These are phyloP conservation scores for Mamestra configurata DNA, from an alignment of 1,140 invertebrate genomes.

Conservation along the genomic window DNA sequence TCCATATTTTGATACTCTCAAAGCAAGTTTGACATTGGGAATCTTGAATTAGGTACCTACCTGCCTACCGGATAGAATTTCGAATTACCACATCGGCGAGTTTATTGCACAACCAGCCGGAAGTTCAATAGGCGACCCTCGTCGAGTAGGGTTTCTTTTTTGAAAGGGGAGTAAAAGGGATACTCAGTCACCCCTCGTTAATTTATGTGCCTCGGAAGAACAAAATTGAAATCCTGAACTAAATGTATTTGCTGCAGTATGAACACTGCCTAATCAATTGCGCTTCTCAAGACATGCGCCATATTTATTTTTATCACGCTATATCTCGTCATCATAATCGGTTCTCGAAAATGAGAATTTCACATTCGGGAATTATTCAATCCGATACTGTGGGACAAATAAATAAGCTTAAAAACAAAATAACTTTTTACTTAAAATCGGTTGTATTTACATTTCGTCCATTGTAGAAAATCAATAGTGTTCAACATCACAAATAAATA, in stretches of 20 bases:
- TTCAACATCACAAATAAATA: constrained; percentile 88
- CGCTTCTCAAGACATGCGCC: constrained; percentile 60
- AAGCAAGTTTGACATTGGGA: not conserved
- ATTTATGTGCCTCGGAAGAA: constrained; percentile 20
- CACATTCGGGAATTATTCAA: constrained; percentile 18
- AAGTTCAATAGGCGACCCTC: not conserved
- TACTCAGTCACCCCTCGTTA: constrained; percentile 6
- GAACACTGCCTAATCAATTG: constrained; percentile 61
- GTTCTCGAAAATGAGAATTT: constrained; percentile 45
- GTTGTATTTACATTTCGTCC: constrained; percentile 88
- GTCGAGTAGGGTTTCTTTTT: not conserved
- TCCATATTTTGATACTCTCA: constrained; percentile 1
- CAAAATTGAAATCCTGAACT: constrained; percentile 52
- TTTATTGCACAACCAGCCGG: not conserved
- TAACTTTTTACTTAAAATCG: constrained; percentile 88
- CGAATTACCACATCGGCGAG: not conserved
- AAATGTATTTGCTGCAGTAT: constrained; percentile 51
- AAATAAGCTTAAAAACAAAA: constrained; percentile 86
- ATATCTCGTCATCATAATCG: constrained; percentile 61
- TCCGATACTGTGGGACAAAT: constrained; percentile 70
- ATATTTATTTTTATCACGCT: constrained; percentile 71
- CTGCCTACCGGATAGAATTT: not conserved
- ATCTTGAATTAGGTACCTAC: not conserved
- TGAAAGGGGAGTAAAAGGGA: not conserved
- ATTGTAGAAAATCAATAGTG: constrained; percentile 87